These are phyloP conservation scores for Tiaroga cobitis DNA, from an alignment of 2,797 vertebrate species.

Conservation along the genomic window DNA sequence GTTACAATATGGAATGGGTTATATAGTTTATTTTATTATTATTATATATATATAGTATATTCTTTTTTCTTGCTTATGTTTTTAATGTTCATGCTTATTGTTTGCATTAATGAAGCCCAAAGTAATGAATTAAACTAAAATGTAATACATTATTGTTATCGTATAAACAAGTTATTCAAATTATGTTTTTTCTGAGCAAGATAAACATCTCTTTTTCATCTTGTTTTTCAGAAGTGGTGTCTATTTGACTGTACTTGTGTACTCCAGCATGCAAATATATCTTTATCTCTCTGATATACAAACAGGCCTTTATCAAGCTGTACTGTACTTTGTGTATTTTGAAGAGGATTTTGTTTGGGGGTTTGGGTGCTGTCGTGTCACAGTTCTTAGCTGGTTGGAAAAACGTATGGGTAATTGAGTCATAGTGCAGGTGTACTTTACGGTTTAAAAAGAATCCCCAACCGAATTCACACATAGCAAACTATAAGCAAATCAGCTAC, in stretches of 20 bases:
- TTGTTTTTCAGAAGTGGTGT: slow-evolving; percentile 29
- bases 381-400: background rate
- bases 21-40: background rate
- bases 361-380: slow-evolving; percentile 28
- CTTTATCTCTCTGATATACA: slow-evolving; percentile 41
- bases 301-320: slow-evolving; percentile 37
- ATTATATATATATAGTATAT: background rate
- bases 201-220: background rate
- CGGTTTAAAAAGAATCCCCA: slow-evolving; percentile 75
- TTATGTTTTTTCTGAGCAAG: background rate
- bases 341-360: background rate
- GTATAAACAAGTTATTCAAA: background rate
- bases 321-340: background rate
- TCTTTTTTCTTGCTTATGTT: background rate
- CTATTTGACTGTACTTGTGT: slow-evolving; percentile 41
- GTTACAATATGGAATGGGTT: background rate
- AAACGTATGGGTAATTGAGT: slow-evolving; percentile 23
- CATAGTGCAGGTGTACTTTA: slow-evolving; percentile 77
- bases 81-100: background rate
- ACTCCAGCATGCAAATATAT: slow-evolving; percentile 53
- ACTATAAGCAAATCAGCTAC: slow-evolving; percentile 62
- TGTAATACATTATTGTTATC: background rate
- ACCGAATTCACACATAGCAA: slow-evolving; percentile 27
- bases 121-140: background rate
- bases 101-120: background rate